Conservation (phyloP, 2,797 vertebrate species). For the Galaxias olidus region DNA sequence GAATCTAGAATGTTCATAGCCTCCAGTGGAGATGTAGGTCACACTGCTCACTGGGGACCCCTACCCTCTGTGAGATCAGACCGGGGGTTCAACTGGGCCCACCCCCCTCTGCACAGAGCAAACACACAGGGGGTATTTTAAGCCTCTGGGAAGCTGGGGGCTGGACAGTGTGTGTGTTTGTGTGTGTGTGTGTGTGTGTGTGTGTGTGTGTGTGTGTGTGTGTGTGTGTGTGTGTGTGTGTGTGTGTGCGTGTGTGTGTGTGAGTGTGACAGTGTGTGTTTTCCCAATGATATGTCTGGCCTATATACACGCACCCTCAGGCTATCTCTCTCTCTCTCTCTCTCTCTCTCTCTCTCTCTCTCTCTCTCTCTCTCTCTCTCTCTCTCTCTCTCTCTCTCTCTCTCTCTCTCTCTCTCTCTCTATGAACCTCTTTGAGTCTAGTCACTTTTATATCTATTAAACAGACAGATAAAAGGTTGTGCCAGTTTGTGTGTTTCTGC, state of each 20-base stretch:
- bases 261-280: not conserved
- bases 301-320: conserved; percentile 4
- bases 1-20: not conserved
- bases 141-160: conserved; percentile 1
- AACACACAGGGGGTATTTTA: conserved; percentile 9
- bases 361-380: not conserved
- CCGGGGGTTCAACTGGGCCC: not conserved
- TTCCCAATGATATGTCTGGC: not conserved
- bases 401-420: not conserved
- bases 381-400: too few relatives aligned
- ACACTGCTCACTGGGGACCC: not conserved
- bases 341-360: too few relatives aligned
- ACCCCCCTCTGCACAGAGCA: conserved; percentile 6
- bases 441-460: conserved; percentile 1
- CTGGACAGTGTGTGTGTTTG: not conserved
- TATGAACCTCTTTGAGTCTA: conserved; percentile 21
- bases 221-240: conserved; percentile 12
- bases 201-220: conserved; percentile 17
- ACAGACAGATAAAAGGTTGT: not conserved
- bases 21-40: conserved; percentile 2
- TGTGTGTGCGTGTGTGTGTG: conserved; percentile 6
- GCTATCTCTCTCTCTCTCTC: too few relatives aligned
- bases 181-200: conserved; percentile 19
- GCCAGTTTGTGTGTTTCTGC: not conserved
- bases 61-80: conserved; percentile 9